Evolutionary conservation across 2,888 invertebrate species (phyloP), one percentile per base, ranked within the genome.

Genomic region (Leptinotarsa rubiginosa): DNA sequence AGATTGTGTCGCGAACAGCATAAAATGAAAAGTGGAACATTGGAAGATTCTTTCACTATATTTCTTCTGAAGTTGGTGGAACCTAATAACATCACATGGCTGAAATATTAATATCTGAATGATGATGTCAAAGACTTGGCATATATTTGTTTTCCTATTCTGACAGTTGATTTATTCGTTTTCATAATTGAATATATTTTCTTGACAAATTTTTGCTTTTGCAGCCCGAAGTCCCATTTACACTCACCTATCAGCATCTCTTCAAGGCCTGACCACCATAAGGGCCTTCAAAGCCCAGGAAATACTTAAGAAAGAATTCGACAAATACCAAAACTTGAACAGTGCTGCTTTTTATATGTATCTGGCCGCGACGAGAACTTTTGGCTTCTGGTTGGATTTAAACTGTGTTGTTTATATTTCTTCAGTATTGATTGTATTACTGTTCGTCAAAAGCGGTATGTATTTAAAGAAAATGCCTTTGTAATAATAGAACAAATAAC

Each of bases 301-400:
- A 16, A 82, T 86, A 22, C 75, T 87, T 18, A 81, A 78, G 47
- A 72, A 81, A 5, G 87, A 87, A 77, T 88, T 87, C 72, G 87
- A 81, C 47, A 78, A 72, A 50, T 75, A 79, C 64, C 79, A 79
- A 78, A 70, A 86, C 73, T 69, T 87, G 4, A 84, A 85, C 79
- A 86, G 94, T 0, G 92, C 94, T 0, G 92, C 95, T 0, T 95
- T 93, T 92, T 93, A 90, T 83, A 89, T 93, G 80, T 93, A 92
- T 83, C 88, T 85, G 49, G 83, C 91, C 0, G 90, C 92, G 0
- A 91, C 91, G 66, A 89, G 93, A 74, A 93, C 93, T 85, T 92
- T 94, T 81, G 93, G 92, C 0, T 91, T 93, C 70, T 91, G 92
- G 87, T 87, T 94, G 70, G 94, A 95, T 83, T 88, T 92, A 81